phyloP scores from a whole-genome alignment of 2,888 invertebrate species.

The Diachrysia chrysitis region DNA sequence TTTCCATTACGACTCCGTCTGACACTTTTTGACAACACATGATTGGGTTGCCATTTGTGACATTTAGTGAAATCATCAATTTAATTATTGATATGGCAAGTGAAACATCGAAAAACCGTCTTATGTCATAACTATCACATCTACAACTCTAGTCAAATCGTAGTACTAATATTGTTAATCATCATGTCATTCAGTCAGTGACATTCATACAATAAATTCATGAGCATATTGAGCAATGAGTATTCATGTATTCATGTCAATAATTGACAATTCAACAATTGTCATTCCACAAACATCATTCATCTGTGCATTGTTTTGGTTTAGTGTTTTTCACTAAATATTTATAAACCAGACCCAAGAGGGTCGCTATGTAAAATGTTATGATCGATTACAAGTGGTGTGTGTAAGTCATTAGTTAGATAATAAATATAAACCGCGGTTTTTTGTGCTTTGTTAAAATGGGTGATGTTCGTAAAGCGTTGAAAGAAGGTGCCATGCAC shows the following conservation, averaged over 20 bases:
- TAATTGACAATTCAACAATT: too few relatives aligned
- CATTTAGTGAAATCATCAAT: not conserved
- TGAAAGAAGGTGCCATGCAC: constrained; percentile 94
- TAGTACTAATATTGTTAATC: not conserved
- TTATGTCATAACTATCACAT: constrained; percentile 39
- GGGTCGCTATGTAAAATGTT: not conserved
- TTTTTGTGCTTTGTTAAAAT: constrained; percentile 62
- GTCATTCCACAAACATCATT: not conserved
- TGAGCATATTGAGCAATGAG: too few relatives aligned
- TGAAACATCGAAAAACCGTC: constrained; percentile 47
- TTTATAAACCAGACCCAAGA: constrained; percentile 26
- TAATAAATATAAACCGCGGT: not conserved
- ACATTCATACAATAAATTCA: not conserved
- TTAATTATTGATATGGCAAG: not conserved
- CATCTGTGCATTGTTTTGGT: not conserved
- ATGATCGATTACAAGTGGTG: not conserved
- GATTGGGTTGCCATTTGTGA: constrained; percentile 38
- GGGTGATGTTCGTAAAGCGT: constrained; percentile 81
- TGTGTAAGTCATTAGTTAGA: not conserved
- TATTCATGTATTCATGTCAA: too few relatives aligned
- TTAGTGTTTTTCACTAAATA: constrained; percentile 24
- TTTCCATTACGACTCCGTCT: constrained; percentile 38
- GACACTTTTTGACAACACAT: constrained; percentile 46
- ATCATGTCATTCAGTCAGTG: too few relatives aligned
- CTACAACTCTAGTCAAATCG: not conserved